Conservation (phyloP, 23 tunicate species). For the Halocynthia aurantium region DNA sequence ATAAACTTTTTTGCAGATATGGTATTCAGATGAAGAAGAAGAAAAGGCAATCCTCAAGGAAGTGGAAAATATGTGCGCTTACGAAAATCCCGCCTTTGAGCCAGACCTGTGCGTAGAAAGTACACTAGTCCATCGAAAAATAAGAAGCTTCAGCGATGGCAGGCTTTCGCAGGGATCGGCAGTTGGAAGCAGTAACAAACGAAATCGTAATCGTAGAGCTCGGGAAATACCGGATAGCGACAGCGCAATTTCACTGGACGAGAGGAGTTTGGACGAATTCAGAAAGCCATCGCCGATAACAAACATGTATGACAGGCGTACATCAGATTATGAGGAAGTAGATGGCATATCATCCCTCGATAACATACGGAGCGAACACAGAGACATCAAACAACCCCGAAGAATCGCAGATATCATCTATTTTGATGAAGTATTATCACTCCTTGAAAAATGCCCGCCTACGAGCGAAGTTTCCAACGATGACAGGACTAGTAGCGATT, state of each 20-base stretch:
- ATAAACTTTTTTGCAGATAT: slow-evolving; percentile 3
- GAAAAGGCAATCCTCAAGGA: slow-evolving; percentile 7
- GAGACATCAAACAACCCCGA: too few species aligned
- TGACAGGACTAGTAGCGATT: slow-evolving; percentile 14
- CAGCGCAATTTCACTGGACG: slow-evolving; percentile 8
- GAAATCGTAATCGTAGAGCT: too few species aligned
- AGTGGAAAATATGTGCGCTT: slow-evolving; percentile 14
- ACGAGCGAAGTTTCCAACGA: neutral
- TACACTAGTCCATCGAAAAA: too few species aligned
- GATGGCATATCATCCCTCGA: too few species aligned
- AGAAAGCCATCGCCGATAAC: too few species aligned
- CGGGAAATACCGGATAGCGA: neutral
- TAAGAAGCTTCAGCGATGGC: too few species aligned
- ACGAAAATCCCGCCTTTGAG: slow-evolving; percentile 19
- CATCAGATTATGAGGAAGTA: too few species aligned
- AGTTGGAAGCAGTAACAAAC: too few species aligned
- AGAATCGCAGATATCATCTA: slow-evolving; percentile 6
- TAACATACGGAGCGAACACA: too few species aligned
- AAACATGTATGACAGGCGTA: too few species aligned
- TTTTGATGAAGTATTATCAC: slow-evolving; percentile 11
- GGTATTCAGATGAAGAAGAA: slow-evolving; percentile 35
- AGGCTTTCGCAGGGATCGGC: too few species aligned
- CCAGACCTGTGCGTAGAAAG: neutral
- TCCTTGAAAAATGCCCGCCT: slow-evolving; percentile 1
- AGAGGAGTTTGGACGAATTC: neutral